Percentiles rank a stretch among this genome's conserved stretches.
Evolutionary conservation across 2,797 vertebrate species (phyloP).

Genomic region (Triplophysa yarkandensis): DNA sequence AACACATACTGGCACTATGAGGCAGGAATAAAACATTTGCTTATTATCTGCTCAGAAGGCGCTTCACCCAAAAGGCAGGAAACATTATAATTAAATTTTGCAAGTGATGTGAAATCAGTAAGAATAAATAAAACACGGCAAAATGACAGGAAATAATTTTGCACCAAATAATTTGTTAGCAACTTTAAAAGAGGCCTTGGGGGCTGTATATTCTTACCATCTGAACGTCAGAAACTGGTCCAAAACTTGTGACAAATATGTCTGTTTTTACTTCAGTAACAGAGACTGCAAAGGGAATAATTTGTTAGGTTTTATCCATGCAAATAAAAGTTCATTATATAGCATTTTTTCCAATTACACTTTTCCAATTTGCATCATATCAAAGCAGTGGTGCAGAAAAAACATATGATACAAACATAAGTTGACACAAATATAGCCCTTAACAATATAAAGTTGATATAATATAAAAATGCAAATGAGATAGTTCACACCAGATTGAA

Average conservation of each 20-base stretch:
- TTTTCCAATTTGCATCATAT: too few relatives aligned
- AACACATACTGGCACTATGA: constrained; percentile 4
- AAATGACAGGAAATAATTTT: background rate
- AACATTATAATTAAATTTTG: background rate
- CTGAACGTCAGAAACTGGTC: constrained; percentile 81
- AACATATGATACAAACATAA: background rate
- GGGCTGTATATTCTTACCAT: constrained; percentile 69
- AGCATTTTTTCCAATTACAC: too few relatives aligned
- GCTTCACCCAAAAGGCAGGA: constrained; percentile 62
- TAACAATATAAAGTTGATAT: background rate
- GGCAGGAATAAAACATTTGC: background rate
- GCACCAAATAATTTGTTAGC: constrained; percentile 11
- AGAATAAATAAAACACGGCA: background rate
- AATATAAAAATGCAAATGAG: too few relatives aligned
- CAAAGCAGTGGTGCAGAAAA: too few relatives aligned
- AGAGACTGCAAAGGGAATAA: constrained; percentile 65
- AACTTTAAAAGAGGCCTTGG: constrained; percentile 4
- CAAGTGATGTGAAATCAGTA: background rate
- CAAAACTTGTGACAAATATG: constrained; percentile 84
- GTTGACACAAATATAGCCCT: background rate
- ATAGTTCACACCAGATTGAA: too few relatives aligned
- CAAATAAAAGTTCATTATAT: background rate
- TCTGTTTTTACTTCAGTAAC: constrained; percentile 82
- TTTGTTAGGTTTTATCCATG: background rate
- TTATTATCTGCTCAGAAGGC: constrained; percentile 40